Conservation (phyloP, 2,888 invertebrate species). For the Microchrysa polita region DNA sequence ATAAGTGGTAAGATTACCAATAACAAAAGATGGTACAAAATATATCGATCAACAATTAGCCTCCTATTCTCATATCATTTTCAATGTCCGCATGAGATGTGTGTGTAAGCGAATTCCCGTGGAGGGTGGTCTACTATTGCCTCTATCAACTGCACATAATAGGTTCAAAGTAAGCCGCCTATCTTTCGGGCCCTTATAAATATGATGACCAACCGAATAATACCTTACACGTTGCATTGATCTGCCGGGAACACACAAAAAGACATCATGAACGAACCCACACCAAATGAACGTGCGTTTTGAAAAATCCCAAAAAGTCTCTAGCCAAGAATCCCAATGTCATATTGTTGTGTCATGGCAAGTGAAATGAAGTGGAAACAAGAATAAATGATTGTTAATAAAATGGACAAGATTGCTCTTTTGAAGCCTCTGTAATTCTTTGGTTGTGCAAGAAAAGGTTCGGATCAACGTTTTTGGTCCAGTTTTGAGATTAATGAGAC, state of each 20-base stretch:
- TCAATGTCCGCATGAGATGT: slow-evolving; percentile 11
- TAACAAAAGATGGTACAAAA: slow-evolving; percentile 31
- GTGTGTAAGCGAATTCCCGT: slow-evolving; percentile 40
- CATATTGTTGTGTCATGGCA: slow-evolving; percentile 54
- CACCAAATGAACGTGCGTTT: slow-evolving; percentile 18
- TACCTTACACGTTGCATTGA: background rate
- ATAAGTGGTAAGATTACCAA: slow-evolving; percentile 14
- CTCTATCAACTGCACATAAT: slow-evolving; percentile 32
- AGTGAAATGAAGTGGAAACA: slow-evolving; percentile 53
- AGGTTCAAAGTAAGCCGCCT: slow-evolving; percentile 37
- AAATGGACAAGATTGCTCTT: slow-evolving; percentile 36
- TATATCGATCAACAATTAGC: slow-evolving; percentile 28
- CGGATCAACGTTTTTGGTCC: slow-evolving; percentile 21
- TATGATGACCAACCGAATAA: slow-evolving; percentile 19
- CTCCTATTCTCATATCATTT: background rate
- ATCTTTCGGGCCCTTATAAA: slow-evolving; percentile 20
- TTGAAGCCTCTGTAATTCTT: background rate
- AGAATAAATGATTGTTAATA: slow-evolving; percentile 32
- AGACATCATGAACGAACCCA: background rate
- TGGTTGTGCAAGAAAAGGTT: slow-evolving; percentile 8
- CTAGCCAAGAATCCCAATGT: slow-evolving; percentile 49
- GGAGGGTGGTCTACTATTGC: slow-evolving; percentile 49
- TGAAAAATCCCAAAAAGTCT: slow-evolving; percentile 46
- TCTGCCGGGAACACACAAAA: slow-evolving; percentile 32
- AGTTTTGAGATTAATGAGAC: slow-evolving; percentile 33